phyloP scores from a whole-genome alignment of 2,888 invertebrate genomes.

The Girardia tigrina region DNA sequence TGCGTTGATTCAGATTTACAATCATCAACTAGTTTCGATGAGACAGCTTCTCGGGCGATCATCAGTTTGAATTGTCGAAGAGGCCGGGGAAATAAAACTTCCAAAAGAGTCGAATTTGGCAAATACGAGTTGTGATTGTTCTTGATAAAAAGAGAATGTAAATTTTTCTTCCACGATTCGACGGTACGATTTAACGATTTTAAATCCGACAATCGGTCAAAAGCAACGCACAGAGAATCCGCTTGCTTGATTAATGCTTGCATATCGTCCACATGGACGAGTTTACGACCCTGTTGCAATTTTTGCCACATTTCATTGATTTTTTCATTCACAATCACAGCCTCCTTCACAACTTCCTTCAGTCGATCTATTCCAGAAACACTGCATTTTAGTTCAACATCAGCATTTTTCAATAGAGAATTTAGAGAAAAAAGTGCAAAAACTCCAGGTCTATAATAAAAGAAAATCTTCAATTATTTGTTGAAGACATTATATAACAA shows the following conservation, averaged over 20 bases:
- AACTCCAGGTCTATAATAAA: not conserved
- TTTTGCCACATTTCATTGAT: not conserved
- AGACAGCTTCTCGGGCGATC: slow-evolving; percentile 16
- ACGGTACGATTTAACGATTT: not conserved
- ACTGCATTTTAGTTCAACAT: not conserved
- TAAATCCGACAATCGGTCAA: slow-evolving; percentile 19
- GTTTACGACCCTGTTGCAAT: slow-evolving; percentile 1
- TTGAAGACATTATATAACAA: no score
- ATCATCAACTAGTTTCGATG: slow-evolving; percentile 4
- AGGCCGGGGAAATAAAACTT: not conserved
- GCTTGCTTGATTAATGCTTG: not conserved
- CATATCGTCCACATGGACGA: not conserved
- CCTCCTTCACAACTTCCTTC: slow-evolving; percentile 8
- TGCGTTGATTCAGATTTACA: not conserved
- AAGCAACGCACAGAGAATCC: not conserved
- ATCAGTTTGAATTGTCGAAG: not conserved
- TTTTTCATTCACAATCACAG: not conserved
- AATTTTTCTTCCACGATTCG: not conserved
- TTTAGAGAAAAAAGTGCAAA: not conserved
- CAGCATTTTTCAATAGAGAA: not conserved
- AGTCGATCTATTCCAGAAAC: not conserved
- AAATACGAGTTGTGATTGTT: not conserved
- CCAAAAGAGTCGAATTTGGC: not conserved
- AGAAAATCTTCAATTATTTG: no score
- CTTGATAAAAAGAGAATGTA: not conserved